A percentile compares a stretch with the other conserved stretches of the same genome.
These are phyloP conservation scores for Troides aeacus DNA, from an alignment of 2,888 invertebrate species.

Conservation along the genomic window DNA sequence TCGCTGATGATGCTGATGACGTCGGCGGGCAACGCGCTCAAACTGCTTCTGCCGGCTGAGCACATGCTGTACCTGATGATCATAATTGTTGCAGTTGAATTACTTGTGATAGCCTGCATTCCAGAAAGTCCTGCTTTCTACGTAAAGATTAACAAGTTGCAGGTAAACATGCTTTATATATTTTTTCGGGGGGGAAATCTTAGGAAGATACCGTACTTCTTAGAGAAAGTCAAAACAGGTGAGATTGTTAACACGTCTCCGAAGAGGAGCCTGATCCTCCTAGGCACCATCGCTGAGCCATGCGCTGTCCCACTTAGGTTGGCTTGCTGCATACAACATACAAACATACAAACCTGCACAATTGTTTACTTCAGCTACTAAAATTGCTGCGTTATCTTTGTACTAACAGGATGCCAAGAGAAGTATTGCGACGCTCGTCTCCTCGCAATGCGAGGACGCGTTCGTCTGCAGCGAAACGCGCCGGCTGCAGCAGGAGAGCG, in stretches of 20 bases:
- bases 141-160: conserved; percentile 41
- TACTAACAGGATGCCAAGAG: conserved; percentile 50
- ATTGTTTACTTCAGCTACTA: no score
- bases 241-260: no score
- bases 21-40: conserved; percentile 54
- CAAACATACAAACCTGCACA: no score
- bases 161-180: background rate
- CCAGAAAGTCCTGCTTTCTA: conserved; percentile 61
- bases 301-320: no score
- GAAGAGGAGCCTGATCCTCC: no score
- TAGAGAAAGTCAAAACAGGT: no score
- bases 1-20: conserved; percentile 52
- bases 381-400: no score
- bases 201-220: no score
- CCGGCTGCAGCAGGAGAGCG: conserved; percentile 51
- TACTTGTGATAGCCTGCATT: conserved; percentile 49
- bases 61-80: conserved; percentile 53
- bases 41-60: conserved; percentile 46
- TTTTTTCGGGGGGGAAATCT: no score
- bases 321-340: no score
- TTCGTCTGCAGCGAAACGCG: conserved; percentile 45
- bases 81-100: conserved; percentile 51
- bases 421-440: conserved; percentile 49
- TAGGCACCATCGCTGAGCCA: no score
- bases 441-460: conserved; percentile 44